These are phyloP conservation scores for Acrobasis repandana DNA, from an alignment of 2,888 invertebrate genomes.

Conservation along the genomic window DNA sequence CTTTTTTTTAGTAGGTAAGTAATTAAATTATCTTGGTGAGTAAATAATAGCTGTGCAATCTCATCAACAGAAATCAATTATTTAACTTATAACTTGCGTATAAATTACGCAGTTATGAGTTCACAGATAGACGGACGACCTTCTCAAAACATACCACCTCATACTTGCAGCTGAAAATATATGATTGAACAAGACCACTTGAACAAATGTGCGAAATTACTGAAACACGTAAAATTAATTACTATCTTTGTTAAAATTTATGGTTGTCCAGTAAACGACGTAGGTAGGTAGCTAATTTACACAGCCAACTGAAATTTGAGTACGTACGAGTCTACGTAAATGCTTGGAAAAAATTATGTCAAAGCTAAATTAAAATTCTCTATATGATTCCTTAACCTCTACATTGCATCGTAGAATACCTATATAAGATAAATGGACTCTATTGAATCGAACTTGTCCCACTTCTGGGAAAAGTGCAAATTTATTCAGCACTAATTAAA, in stretches of 20 bases:
- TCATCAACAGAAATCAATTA: background rate
- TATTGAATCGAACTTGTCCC: no score
- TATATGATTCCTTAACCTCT: no score
- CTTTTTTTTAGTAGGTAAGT: no score
- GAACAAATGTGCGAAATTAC: slow-evolving; percentile 9
- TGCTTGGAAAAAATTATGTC: no score
- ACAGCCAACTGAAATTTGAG: background rate
- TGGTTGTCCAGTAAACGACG: background rate
- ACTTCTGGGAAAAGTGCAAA: no score
- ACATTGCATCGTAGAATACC: no score
- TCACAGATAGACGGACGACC: background rate
- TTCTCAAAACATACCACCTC: slow-evolving; percentile 8
- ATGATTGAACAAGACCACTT: slow-evolving; percentile 1
- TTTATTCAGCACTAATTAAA: no score
- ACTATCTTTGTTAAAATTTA: slow-evolving; percentile 14
- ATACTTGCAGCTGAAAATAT: background rate
- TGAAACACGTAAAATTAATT: slow-evolving; percentile 15
- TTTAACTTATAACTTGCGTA: background rate
- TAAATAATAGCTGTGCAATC: background rate
- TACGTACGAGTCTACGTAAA: no score
- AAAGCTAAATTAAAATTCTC: no score
- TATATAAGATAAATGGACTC: no score
- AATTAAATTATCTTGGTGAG: background rate
- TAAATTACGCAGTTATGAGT: no score
- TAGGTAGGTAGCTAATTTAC: background rate